phyloP scores from a whole-genome alignment of 2,113 vertebrate genomes.

The Syngnathus floridae region DNA sequence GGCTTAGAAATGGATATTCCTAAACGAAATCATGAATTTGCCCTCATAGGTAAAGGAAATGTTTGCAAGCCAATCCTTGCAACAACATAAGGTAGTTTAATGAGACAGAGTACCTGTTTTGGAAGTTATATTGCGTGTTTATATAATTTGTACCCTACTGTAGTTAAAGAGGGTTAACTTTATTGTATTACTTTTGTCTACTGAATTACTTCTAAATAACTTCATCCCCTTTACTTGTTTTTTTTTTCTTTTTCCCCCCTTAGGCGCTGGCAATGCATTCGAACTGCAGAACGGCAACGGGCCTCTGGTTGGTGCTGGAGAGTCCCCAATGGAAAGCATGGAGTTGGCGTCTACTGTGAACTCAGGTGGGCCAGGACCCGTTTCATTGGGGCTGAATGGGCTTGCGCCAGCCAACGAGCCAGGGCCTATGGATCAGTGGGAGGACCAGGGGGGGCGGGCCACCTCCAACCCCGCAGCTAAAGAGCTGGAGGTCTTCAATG shows the following conservation, averaged over 20 bases:
- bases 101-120: neutral
- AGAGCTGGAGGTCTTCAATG: conserved; percentile 93
- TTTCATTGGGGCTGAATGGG: conserved; percentile 81
- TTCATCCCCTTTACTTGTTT: neutral
- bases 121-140: neutral
- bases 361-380: conserved; percentile 93
- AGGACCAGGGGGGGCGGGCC: conserved; percentile 63
- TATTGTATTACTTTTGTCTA: neutral
- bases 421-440: conserved; percentile 75
- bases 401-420: conserved; percentile 55
- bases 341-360: conserved; percentile 70
- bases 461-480: conserved; percentile 68
- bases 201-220: neutral
- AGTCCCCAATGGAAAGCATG: conserved; percentile 79
- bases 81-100: neutral
- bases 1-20: neutral
- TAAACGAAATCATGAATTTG: neutral
- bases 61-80: neutral
- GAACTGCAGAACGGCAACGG: conserved; percentile 49
- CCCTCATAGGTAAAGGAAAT: neutral
- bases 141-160: neutral
- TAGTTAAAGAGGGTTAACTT: neutral
- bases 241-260: neutral
- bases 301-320: conserved; percentile 71
- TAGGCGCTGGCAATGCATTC: conserved; percentile 49